phyloP scores from a whole-genome alignment of 2,113 vertebrate species.

The Nesoenas mayeri region DNA sequence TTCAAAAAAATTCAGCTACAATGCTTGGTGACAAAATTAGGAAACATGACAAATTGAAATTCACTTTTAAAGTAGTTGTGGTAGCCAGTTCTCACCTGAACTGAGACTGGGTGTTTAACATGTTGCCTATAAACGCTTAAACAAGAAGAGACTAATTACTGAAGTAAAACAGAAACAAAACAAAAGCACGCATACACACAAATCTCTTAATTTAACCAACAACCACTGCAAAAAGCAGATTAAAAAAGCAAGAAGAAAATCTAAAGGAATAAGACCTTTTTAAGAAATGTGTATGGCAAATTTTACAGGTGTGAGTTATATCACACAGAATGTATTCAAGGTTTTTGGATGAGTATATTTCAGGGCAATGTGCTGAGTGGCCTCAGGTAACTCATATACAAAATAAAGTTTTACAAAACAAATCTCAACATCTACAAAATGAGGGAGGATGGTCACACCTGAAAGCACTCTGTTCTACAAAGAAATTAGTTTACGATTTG shows the following conservation, averaged over 20 bases:
- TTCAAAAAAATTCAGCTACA: not conserved
- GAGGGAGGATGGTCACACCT: accelerated
- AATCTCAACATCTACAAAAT: not conserved
- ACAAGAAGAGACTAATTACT: not conserved
- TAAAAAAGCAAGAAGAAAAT: accelerated
- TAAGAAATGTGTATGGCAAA: accelerated
- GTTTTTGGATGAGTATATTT: accelerated
- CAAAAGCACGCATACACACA: too few species aligned
- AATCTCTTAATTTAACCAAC: not conserved
- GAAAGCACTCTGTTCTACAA: accelerated
- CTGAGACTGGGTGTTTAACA: not conserved
- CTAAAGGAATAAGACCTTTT: not conserved
- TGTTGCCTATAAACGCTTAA: not conserved
- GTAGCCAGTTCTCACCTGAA: not conserved
- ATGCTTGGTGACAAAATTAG: not conserved
- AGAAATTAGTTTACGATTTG: accelerated
- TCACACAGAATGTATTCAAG: not conserved
- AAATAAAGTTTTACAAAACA: accelerated
- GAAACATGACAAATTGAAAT: accelerated
- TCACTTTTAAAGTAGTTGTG: not conserved
- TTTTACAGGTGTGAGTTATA: too few species aligned
- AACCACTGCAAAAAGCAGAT: not conserved
- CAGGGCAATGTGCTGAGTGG: accelerated
- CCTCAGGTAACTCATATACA: not conserved
- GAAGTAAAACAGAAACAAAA: not conserved